A percentile compares a stretch with the other conserved stretches of the same genome.
phyloP scores from a whole-genome alignment of 2,113 vertebrate species.

The Salvelinus alpinus region DNA sequence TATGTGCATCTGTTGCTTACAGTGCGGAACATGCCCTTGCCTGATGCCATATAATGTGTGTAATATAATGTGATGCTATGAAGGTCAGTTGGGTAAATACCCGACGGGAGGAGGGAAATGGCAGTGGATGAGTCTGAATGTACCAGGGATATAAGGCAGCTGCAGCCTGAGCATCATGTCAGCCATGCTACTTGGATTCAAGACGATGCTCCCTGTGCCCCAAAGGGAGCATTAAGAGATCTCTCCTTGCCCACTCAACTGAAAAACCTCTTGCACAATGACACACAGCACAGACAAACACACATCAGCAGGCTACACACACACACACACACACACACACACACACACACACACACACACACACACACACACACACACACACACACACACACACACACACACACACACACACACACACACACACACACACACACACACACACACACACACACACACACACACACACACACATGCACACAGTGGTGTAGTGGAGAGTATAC shows the following conservation, averaged over 20 bases:
- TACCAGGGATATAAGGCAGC: not conserved
- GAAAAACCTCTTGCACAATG: not conserved
- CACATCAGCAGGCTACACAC: not conserved
- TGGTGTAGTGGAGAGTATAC: too few species aligned
- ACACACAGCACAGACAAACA: not conserved
- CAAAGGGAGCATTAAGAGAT: not conserved
- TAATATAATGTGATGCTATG: conserved; percentile 26
- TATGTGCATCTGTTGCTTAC: conserved; percentile 29
- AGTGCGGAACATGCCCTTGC: not conserved
- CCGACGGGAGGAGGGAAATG: conserved; percentile 6
- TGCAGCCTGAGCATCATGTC: not conserved
- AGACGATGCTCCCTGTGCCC: conserved; percentile 1
- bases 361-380: not conserved
- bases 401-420: not conserved
- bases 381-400: not conserved
- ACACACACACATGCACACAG: not conserved
- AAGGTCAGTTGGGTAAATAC: conserved; percentile 27
- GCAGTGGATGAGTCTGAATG: not conserved
- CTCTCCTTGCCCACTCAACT: not conserved
- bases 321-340: not conserved
- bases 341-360: not conserved
- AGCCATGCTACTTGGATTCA: conserved; percentile 15
- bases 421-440: not conserved
- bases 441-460: not conserved
- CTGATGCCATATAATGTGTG: not conserved